Evolutionary conservation across 1,140 invertebrate genomes (phyloP).

Genomic region (Habropoda laboriosa): DNA sequence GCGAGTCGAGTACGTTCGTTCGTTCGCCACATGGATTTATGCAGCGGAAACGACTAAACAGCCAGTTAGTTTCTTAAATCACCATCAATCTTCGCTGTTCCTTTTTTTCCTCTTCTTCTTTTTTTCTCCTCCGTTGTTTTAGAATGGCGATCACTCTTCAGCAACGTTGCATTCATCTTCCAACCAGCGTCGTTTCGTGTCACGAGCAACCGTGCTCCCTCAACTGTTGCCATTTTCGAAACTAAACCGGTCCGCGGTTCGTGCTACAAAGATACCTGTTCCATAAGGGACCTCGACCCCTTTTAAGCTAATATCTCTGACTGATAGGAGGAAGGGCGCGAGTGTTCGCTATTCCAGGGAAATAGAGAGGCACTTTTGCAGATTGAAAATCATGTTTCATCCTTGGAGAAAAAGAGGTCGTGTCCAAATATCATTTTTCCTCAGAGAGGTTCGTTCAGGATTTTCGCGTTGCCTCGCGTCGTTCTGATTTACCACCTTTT

Average conservation of each 20-base stretch:
- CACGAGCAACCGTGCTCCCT: no score
- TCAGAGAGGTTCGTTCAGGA: not conserved
- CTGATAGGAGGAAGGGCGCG: conserved; percentile 11
- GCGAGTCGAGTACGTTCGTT: not conserved
- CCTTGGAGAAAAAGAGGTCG: conserved; percentile 13
- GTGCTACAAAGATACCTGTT: not conserved
- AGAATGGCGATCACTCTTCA: not conserved
- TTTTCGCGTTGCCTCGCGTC: not conserved
- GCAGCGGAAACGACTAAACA: conserved; percentile 13
- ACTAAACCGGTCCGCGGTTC: not conserved
- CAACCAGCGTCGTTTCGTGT: not conserved
- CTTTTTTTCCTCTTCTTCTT: not conserved
- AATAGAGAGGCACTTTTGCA: conserved; percentile 38
- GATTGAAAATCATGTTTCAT: conserved; percentile 45
- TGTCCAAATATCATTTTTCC: conserved; percentile 29
- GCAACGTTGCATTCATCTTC: not conserved
- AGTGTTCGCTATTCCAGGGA: not conserved
- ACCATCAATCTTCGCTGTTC: not conserved
- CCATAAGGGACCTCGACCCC: not conserved
- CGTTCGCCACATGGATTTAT: not conserved
- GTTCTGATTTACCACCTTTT: not conserved
- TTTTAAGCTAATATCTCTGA: conserved; percentile 34
- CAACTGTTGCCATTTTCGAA: not conserved
- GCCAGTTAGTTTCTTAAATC: conserved; percentile 10
- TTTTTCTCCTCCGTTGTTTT: not conserved